Evolutionary conservation across 23 tunicate genomes (phyloP).

Genomic region (Corella eumyota): DNA sequence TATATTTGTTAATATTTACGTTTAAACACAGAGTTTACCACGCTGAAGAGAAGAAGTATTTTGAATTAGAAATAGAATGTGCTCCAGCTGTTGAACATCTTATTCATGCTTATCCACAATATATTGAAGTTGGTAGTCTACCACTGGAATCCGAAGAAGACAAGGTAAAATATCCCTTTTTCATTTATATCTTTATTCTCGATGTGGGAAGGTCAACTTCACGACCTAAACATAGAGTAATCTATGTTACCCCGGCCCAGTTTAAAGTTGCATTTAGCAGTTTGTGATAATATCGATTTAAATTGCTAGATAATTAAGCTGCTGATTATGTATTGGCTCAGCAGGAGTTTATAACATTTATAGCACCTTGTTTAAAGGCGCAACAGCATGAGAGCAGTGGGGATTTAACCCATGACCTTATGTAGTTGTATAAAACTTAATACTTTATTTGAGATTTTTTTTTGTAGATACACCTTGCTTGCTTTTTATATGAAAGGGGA

Average conservation of each 20-base stretch:
- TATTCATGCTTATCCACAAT: conserved; percentile 50
- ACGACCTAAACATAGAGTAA: too few relatives aligned
- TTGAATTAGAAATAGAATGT: conserved; percentile 31
- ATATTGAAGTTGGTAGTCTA: conserved; percentile 36
- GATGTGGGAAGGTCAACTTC: too few relatives aligned
- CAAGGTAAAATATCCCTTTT: conserved; percentile 49
- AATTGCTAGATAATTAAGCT: too few relatives aligned
- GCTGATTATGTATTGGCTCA: too few relatives aligned
- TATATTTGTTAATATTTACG: too few relatives aligned
- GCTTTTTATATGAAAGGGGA: conserved; percentile 14
- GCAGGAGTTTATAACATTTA: too few relatives aligned
- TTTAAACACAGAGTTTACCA: conserved; percentile 90
- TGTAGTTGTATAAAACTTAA: background rate
- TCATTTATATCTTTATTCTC: too few relatives aligned
- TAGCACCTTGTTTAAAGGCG: too few relatives aligned
- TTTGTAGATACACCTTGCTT: conserved; percentile 12
- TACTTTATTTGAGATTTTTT: background rate
- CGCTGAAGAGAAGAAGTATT: conserved; percentile 60
- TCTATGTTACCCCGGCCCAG: too few relatives aligned
- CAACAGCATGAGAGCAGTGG: too few relatives aligned
- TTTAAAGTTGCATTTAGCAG: too few relatives aligned
- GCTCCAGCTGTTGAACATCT: conserved; percentile 57
- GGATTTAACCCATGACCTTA: background rate
- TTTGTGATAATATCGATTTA: too few relatives aligned
- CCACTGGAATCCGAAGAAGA: conserved; percentile 51